A percentile compares a stretch with the other conserved stretches of the same genome.
phyloP scores from a whole-genome alignment of 2,888 invertebrate species.

The Pharmacophagus antenor region DNA sequence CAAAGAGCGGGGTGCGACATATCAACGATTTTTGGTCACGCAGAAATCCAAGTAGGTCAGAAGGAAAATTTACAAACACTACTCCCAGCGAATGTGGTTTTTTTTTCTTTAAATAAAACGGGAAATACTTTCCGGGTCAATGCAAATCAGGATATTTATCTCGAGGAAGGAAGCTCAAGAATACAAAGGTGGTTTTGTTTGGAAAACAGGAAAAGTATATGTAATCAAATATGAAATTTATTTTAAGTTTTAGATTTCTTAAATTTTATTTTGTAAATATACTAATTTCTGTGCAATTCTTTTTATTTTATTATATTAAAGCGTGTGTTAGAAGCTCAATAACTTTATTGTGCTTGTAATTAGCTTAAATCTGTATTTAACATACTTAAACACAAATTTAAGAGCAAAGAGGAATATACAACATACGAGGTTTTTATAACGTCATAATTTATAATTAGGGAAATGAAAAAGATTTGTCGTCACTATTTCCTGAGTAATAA shows the following conservation, averaged over 20 bases:
- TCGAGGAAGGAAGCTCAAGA: conserved; percentile 47
- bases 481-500: conserved; percentile 22
- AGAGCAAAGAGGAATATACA: conserved; percentile 1
- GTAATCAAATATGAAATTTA: not conserved
- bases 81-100: conserved; percentile 62
- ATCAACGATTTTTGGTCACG: conserved; percentile 55
- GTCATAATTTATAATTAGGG: conserved; percentile 25
- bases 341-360: too few relatives aligned
- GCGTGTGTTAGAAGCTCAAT: not conserved
- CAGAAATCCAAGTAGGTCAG: conserved; percentile 77
- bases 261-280: not conserved
- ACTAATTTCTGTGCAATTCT: not conserved
- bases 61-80: conserved; percentile 80
- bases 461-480: conserved; percentile 11
- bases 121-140: conserved; percentile 70
- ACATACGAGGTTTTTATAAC: conserved; percentile 19
- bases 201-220: not conserved
- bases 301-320: not conserved
- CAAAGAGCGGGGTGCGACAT: conserved; percentile 49
- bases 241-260: not conserved
- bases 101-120: conserved; percentile 67
- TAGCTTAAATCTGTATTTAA: too few relatives aligned
- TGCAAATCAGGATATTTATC: conserved; percentile 68
- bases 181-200: conserved; percentile 21
- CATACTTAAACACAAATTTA: conserved; percentile 1